phyloP scores from a whole-genome alignment of 2,797 vertebrate species.

The Silurus lanzhouensis region DNA sequence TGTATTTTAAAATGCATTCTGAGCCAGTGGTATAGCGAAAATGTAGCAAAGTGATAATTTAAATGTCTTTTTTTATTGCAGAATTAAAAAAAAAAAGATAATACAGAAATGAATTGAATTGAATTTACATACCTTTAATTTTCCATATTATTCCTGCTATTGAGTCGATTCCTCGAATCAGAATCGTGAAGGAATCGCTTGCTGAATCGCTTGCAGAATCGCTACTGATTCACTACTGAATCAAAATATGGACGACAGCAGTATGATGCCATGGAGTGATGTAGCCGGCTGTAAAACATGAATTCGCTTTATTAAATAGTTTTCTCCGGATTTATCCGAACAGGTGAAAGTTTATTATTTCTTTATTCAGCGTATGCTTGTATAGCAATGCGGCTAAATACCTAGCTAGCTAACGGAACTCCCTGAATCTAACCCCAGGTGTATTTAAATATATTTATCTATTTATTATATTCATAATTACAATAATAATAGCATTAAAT shows the following conservation, averaged over 20 bases:
- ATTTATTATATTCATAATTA: background rate
- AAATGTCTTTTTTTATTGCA: too few species aligned
- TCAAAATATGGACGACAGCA: background rate
- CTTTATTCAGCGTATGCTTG: background rate
- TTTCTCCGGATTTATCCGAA: background rate
- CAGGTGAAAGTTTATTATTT: background rate
- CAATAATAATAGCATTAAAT: background rate
- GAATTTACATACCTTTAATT: too few species aligned
- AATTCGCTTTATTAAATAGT: background rate
- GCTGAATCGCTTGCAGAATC: too few species aligned
- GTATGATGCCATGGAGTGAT: background rate
- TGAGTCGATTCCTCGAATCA: too few species aligned
- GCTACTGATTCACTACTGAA: background rate
- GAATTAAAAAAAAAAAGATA: too few species aligned
- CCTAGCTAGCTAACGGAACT: background rate
- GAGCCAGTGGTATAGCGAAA: too few species aligned
- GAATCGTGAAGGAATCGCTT: too few species aligned
- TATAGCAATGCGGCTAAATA: background rate
- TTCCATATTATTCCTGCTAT: too few species aligned
- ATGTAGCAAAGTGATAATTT: too few species aligned
- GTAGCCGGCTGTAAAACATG: background rate
- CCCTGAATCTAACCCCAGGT: background rate
- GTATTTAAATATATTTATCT: background rate
- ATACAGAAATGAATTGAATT: too few species aligned
- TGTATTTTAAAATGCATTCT: too few species aligned